Base-by-base conservation (phyloP, 1,140 invertebrate genomes). In the Amyelois transitella region DNA sequence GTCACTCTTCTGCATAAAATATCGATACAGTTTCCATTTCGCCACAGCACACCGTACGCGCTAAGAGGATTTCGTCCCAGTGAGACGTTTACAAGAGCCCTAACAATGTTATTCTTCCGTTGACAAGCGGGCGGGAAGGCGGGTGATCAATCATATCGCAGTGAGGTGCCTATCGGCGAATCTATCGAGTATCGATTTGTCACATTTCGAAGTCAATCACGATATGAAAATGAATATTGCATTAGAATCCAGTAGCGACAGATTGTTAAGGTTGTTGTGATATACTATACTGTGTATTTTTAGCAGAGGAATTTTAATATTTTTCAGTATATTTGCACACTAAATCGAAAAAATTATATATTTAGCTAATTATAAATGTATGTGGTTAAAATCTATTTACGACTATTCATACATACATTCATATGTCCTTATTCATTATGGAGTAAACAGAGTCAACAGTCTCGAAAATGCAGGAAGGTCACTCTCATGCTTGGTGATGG, bases 91-190 rank as follows among this genome's bases (percentile, higher is more conserved):
- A 85, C 81, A 80, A 81, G 78, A 58, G 69, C 60, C 53, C 62
- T 80, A 77, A 80, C 81, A 85, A 77, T 86, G 79, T 86, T 87
- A 87, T 87, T 87, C 77, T 78, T 77, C 65, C 45, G 64, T 74
- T 79, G 77, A 85, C 80, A 79, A 74, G 74, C 55, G 58, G 51
- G 56, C 69, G 69, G 57, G 66, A 66, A 64, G 64, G 65, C 48
- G 62, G 60, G 56, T 65, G 74, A 83, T 83, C 78, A 80, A 80
- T 80, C 80, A 79, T 77, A 58, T 32, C 50, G 47, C 25, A 76
- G 72, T 67, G 72, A 10, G 63, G 66, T 51, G 38, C 50, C 55
- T 32, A 55, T 55, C 45, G 43, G 44, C 43, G 24, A 24, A 49
- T 54, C 61, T 62, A 64, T 60, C 60, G 60, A 63, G 32, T 57